phyloP scores from a whole-genome alignment of 2,113 vertebrate genomes.

The Zapus hudsonius region DNA sequence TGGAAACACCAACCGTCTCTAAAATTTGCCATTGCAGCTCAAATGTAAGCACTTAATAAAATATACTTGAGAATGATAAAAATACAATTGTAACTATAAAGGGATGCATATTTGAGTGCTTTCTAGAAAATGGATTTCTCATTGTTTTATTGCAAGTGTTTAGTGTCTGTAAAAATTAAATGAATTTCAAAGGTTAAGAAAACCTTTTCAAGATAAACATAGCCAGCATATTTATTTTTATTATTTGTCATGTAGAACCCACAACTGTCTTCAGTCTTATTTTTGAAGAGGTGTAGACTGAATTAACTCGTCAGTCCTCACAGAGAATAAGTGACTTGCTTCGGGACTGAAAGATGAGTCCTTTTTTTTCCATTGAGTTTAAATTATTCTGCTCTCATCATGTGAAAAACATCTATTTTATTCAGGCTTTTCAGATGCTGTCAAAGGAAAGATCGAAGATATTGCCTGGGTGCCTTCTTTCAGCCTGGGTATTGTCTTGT shows the following conservation, averaged over 20 bases:
- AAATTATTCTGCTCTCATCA: constrained; percentile 28
- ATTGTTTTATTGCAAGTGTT: not conserved
- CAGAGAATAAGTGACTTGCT: not conserved
- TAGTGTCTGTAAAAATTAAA: constrained; percentile 25
- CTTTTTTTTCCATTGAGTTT: constrained; percentile 26
- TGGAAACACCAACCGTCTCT: not conserved
- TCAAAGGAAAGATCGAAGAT: not conserved
- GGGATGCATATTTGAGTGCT: not conserved
- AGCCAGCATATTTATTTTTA: not conserved
- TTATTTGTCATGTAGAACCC: not conserved
- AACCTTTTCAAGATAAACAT: not conserved
- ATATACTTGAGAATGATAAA: not conserved
- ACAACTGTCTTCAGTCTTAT: not conserved
- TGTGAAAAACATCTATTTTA: constrained; percentile 11
- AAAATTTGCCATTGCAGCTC: not conserved
- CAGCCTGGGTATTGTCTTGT: not conserved
- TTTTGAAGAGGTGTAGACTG: not conserved
- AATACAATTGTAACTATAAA: not conserved
- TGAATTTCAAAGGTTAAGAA: not conserved
- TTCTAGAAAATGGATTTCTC: not conserved
- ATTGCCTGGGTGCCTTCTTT: not conserved
- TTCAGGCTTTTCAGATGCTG: constrained; percentile 46
- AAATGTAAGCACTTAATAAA: constrained; percentile 24
- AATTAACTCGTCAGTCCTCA: not conserved
- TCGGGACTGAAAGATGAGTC: not conserved